A percentile compares a stretch with the other conserved stretches of the same genome.
These are phyloP conservation scores for Trichomalopsis sarcophagae DNA, from an alignment of 1,140 invertebrate genomes.

Conservation along the genomic window DNA sequence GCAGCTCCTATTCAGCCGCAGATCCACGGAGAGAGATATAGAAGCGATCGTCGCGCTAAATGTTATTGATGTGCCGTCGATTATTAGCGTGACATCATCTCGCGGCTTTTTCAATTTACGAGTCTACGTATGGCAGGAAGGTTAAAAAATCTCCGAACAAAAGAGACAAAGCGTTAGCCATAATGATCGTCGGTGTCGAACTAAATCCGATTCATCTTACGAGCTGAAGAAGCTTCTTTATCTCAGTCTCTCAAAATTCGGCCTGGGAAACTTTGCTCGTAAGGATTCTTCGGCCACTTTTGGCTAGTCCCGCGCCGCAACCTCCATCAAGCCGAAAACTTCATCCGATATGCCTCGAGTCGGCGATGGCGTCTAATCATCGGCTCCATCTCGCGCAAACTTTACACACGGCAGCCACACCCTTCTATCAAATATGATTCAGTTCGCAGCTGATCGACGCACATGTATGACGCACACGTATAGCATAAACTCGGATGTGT, in stretches of 20 bases:
- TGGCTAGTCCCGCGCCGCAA: too few relatives aligned
- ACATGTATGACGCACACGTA: neutral
- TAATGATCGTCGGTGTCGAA: neutral
- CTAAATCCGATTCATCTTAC: neutral
- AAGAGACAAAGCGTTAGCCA: neutral
- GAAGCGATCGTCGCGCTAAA: neutral
- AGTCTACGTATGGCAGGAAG: neutral
- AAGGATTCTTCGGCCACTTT: neutral
- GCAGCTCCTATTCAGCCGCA: neutral
- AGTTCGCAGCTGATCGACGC: too few relatives aligned
- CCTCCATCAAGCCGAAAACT: neutral
- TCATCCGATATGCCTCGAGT: neutral
- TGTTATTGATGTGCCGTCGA: neutral
- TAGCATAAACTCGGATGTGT: neutral
- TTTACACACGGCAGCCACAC: neutral
- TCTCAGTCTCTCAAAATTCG: neutral
- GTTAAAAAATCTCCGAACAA: neutral
- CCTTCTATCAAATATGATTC: neutral
- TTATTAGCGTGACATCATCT: neutral
- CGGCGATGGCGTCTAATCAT: neutral
- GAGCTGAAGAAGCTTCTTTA: neutral
- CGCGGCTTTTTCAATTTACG: neutral
- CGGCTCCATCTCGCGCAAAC: neutral
- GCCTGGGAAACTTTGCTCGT: neutral
- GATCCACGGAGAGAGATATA: too few relatives aligned